These are phyloP conservation scores for Brenthis daphne DNA, from an alignment of 2,888 invertebrate species.

Conservation along the genomic window DNA sequence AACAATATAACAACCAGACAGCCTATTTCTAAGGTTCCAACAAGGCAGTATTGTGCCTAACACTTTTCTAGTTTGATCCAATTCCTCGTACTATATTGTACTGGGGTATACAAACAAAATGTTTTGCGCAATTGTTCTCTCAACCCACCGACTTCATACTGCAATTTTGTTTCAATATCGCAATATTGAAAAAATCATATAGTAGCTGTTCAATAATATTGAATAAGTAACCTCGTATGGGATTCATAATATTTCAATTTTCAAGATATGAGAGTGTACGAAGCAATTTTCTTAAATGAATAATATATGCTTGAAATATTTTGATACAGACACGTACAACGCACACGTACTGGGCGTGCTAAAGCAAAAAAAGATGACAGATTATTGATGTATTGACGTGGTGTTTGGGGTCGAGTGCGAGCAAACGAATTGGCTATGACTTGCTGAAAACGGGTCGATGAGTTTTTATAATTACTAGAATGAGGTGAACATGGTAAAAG, in stretches of 20 bases:
- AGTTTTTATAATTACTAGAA: constrained; percentile 27
- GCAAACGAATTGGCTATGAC: constrained; percentile 36
- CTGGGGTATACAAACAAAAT: constrained; percentile 27
- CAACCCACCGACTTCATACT: not conserved
- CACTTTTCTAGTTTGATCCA: constrained; percentile 31
- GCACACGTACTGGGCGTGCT: not conserved
- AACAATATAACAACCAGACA: constrained; percentile 31
- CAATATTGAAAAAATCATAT: constrained; percentile 2
- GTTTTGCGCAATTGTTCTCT: constrained; percentile 13
- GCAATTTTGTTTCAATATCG: not conserved
- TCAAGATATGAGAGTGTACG: too few species aligned
- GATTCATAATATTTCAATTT: too few species aligned
- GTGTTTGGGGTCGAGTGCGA: constrained; percentile 35
- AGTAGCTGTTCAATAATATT: not conserved
- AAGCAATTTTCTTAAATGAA: too few species aligned
- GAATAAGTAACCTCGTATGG: not conserved
- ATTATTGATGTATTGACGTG: constrained; percentile 38
- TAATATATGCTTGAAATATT: not conserved
- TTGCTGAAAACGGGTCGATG: constrained; percentile 35
- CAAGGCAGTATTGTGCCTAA: constrained; percentile 24
- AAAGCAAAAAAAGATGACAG: constrained; percentile 34
- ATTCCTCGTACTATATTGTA: constrained; percentile 31
- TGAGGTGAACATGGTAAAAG: constrained; percentile 24
- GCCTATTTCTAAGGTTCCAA: constrained; percentile 34
- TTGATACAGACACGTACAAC: not conserved